These are phyloP conservation scores for Trilocha varians DNA, from an alignment of 2,888 invertebrate genomes.

Conservation along the genomic window DNA sequence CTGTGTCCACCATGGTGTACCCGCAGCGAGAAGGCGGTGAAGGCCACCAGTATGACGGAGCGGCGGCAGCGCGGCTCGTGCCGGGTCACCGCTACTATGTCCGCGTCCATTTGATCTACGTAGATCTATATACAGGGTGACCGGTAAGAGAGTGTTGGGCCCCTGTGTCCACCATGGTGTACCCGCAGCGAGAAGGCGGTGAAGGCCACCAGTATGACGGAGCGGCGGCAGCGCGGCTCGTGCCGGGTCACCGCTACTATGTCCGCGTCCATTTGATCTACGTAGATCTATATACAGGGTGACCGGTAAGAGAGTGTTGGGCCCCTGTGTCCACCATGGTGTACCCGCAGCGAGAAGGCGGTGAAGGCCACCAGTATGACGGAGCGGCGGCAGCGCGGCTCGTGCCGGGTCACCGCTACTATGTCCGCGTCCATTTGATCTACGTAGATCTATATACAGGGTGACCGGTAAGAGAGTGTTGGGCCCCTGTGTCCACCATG, in stretches of 20 bases:
- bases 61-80: slow-evolving; percentile 87
- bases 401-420: slow-evolving; percentile 95
- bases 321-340: no score
- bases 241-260: slow-evolving; percentile 96
- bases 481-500: no score
- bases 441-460: slow-evolving; percentile 84
- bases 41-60: slow-evolving; percentile 92
- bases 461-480: no score
- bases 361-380: slow-evolving; percentile 92
- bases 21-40: not conserved
- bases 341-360: not conserved
- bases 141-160: no score
- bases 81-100: slow-evolving; percentile 95
- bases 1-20: no score
- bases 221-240: slow-evolving; percentile 84
- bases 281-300: slow-evolving; percentile 81
- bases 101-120: slow-evolving; percentile 95
- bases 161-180: no score
- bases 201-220: slow-evolving; percentile 91
- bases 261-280: slow-evolving; percentile 95
- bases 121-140: slow-evolving; percentile 77
- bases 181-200: not conserved
- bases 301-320: no score
- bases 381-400: slow-evolving; percentile 85
- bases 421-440: slow-evolving; percentile 95